Base-by-base conservation (phyloP, 2,888 invertebrate species). In the Noctuana brunneofusca region DNA sequence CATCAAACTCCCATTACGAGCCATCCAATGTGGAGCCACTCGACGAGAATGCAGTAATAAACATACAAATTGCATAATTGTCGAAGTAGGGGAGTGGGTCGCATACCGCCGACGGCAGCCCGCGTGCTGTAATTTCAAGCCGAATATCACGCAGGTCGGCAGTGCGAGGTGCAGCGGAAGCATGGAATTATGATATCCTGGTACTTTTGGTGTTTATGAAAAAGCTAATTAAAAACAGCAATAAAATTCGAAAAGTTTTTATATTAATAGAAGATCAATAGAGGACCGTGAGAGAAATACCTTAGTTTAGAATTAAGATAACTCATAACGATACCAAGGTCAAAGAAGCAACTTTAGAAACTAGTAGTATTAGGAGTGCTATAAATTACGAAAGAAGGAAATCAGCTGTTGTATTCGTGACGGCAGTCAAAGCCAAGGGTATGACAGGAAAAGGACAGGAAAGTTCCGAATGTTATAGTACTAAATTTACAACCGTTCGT, bases 81-180 rank as follows among this genome's bases (percentile, higher is more conserved):
- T 65, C 69, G 50, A 83, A 74, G 74, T 81, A 73, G 81, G 80
- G 65, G 77, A 82, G 75, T 81, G 68, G 82, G 76, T 68, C 80
- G 75, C 64, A 55, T 55, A 18, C 35, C 60, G 58, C 8, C 20
- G 50, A 54, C 54, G 30, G 16, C 50, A 32, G 46, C 16, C 59
- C n/a, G 59, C 53, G 54, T 66, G 64, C 65, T 63, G 65, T 65
- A 67, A 65, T 62, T 22, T 58, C 68, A 65, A 70, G 63, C 65
- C 71, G 70, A 69, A 67, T 69, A 66, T 70, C 76, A 77, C 81
- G 83, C 83, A 79, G 74, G 71, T 63, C 64, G 67, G 18, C 18
- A 46, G 60, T 30, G 48, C 30, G 55, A 62, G 38, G 49, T 63
- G 63, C 56, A 50, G 49, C 62, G 62, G 62, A 62, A 62, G 62